Evolutionary conservation across 2,113 vertebrate genomes (phyloP).

Genomic region (Psittacus erithacus): DNA sequence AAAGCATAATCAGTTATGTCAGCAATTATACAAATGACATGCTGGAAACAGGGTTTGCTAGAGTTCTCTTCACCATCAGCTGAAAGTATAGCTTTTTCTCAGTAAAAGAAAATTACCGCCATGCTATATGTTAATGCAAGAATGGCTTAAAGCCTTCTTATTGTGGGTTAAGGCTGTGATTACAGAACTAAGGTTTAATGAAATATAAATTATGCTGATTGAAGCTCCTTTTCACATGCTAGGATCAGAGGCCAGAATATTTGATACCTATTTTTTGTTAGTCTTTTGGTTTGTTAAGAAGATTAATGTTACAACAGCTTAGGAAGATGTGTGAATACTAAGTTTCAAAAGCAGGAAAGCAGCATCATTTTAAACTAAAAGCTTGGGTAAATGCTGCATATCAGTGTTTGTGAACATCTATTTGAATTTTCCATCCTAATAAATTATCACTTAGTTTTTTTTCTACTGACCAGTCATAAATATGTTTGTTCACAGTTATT

Average conservation of each 20-base stretch:
- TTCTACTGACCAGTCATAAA: not conserved
- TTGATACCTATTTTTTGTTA: not conserved
- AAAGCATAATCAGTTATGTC: not conserved
- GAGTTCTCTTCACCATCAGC: not conserved
- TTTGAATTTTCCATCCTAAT: not conserved
- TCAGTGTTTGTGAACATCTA: not conserved
- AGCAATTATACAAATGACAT: not conserved
- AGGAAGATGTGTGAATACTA: not conserved
- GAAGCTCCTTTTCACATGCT: not conserved
- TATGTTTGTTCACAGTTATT: not conserved
- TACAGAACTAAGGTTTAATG: not conserved
- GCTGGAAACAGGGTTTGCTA: not conserved
- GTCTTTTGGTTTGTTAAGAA: not conserved
- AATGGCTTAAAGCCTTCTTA: not conserved
- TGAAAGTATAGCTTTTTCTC: not conserved
- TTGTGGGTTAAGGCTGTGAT: not conserved
- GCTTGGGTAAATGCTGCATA: not conserved
- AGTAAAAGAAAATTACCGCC: not conserved
- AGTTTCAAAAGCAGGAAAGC: not conserved
- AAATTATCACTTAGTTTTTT: not conserved
- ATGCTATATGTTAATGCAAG: not conserved
- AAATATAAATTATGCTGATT: not conserved
- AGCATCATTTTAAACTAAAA: not conserved
- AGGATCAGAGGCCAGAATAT: not conserved
- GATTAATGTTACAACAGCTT: not conserved